Conservation (phyloP, 1,140 invertebrate species). For the Hesperophylax magnus region DNA sequence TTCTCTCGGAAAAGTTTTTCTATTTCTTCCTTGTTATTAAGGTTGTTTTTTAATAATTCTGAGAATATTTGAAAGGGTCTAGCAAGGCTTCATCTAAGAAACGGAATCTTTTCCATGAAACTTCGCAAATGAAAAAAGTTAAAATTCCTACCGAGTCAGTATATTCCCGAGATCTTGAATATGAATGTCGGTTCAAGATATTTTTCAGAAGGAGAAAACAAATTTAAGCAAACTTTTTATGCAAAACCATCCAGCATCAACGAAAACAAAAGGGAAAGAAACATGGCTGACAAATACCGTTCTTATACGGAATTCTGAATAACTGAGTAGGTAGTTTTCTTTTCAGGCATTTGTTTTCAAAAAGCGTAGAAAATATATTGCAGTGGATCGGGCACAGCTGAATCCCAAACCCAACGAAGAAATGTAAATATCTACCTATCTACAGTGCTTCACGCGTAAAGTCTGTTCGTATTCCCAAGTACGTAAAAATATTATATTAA, state of each 20-base stretch:
- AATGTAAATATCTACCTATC: no score
- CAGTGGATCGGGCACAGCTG: constrained; percentile 41
- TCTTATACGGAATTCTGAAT: constrained; percentile 44
- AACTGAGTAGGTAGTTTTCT: constrained; percentile 46
- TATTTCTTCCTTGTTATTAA: no score
- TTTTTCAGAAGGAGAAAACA: constrained; percentile 22
- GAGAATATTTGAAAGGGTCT: no score
- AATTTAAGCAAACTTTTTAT: constrained; percentile 41
- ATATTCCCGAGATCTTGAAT: not conserved
- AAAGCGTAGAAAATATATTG: constrained; percentile 56
- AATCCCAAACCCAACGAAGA: not conserved
- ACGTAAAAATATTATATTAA: no score
- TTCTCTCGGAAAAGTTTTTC: no score
- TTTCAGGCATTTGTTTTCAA: constrained; percentile 56
- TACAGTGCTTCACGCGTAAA: no score
- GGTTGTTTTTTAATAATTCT: no score
- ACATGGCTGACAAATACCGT: constrained; percentile 49
- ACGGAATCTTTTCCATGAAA: no score
- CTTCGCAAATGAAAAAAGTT: no score
- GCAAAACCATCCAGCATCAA: constrained; percentile 30
- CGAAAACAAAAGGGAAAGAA: constrained; percentile 44
- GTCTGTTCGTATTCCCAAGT: no score
- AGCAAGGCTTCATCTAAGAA: no score
- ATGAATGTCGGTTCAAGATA: constrained; percentile 1
- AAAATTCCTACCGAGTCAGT: no score